phyloP scores from a whole-genome alignment of 64 coral and sea anemone genomes.

The Pocillopora verrucosa region DNA sequence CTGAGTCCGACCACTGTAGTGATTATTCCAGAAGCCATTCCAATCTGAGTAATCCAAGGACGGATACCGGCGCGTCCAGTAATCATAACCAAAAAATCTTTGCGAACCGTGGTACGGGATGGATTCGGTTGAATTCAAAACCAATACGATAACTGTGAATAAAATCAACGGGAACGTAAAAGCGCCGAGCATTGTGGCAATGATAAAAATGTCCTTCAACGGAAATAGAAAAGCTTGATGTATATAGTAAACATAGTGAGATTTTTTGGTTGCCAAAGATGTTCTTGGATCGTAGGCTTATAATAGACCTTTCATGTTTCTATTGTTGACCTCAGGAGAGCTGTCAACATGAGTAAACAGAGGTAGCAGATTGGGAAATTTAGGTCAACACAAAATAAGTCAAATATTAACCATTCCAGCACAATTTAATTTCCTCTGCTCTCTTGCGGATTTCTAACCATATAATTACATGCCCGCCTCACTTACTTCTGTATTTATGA shows the following conservation, averaged over 20 bases:
- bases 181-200: not conserved
- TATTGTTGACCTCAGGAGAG: slow-evolving; percentile 15
- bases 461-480: too few relatives aligned
- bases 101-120: slow-evolving; percentile 50
- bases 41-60: slow-evolving; percentile 55
- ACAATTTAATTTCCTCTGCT: not conserved
- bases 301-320: not conserved
- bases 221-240: not conserved
- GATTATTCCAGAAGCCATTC: slow-evolving; percentile 82
- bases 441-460: not conserved
- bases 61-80: slow-evolving; percentile 72
- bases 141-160: not conserved
- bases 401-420: slow-evolving; percentile 1
- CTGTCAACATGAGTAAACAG: slow-evolving; percentile 13
- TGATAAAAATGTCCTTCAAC: not conserved
- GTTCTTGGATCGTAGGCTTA: not conserved
- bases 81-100: slow-evolving; percentile 50
- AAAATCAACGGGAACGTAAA: not conserved
- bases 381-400: not conserved
- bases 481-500: too few relatives aligned
- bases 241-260: not conserved
- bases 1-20: slow-evolving; percentile 20
- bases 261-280: slow-evolving; percentile 13
- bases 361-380: not conserved
- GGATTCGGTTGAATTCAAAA: not conserved